Evolutionary conservation across 1,140 invertebrate species (phyloP).

Genomic region (Dreissena polymorpha): DNA sequence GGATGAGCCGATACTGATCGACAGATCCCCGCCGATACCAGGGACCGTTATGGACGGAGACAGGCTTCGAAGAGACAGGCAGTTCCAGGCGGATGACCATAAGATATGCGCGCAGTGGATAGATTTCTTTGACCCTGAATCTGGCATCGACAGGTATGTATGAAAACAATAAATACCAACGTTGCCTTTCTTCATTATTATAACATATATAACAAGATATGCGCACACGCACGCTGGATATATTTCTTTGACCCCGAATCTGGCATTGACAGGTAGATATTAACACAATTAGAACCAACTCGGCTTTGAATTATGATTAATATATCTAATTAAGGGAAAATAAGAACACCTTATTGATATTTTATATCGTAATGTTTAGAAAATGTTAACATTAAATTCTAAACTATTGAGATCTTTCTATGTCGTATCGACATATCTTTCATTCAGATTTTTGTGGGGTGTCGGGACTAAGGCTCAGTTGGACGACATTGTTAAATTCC

Average conservation of each 20-base stretch:
- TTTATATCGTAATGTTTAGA: no score
- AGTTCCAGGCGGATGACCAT: no score
- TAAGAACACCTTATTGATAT: no score
- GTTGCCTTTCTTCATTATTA: no score
- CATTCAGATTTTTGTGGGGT: conserved; percentile 35
- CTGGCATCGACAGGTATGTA: conserved; percentile 48
- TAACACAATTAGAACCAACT: neutral
- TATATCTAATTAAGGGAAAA: no score
- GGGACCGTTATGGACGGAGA: conserved; percentile 54
- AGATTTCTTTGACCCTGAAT: no score
- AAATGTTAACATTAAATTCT: no score
- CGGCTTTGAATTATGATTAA: neutral
- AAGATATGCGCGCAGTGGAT: no score
- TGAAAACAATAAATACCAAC: no score
- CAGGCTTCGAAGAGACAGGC: conserved; percentile 38
- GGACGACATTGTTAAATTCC: conserved; percentile 24
- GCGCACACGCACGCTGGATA: conserved; percentile 59
- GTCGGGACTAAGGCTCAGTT: conserved; percentile 10
- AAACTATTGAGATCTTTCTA: no score
- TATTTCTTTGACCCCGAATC: conserved; percentile 63
- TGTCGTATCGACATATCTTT: no score
- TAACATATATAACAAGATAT: no score
- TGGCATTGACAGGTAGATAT: conserved; percentile 54
- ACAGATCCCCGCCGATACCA: conserved; percentile 53
- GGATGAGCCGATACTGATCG: conserved; percentile 56